A percentile compares a stretch with the other conserved stretches of the same genome.
Conservation (phyloP, 2,888 invertebrate genomes). For the Ferdinandea cuprea region DNA sequence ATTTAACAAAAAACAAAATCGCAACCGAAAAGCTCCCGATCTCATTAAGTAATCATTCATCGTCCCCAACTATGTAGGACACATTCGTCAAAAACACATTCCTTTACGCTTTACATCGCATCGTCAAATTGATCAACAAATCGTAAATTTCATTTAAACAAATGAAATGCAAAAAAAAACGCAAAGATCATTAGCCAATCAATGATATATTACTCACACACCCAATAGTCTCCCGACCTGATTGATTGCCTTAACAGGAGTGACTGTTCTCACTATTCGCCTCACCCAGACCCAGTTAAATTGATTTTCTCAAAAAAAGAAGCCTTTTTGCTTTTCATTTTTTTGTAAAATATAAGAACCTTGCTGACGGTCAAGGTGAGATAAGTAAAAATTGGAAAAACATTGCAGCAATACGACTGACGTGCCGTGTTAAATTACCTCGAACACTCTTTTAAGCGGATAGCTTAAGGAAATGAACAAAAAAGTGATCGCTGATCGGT, state of each 20-base stretch:
- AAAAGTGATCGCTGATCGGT: conserved; percentile 30
- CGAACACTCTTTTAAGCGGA: background rate
- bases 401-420: conserved; percentile 35
- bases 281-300: background rate
- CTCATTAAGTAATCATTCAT: conserved; percentile 32
- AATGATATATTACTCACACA: conserved; percentile 37
- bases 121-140: conserved; percentile 14
- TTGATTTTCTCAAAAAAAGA: conserved; percentile 18
- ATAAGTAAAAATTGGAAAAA: conserved; percentile 64
- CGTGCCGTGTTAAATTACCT: background rate
- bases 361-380: conserved; percentile 72
- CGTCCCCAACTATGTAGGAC: conserved; percentile 24
- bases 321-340: too few species aligned
- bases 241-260: conserved; percentile 26
- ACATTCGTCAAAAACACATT: conserved; percentile 41
- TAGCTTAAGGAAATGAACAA: conserved; percentile 21
- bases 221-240: conserved; percentile 1
- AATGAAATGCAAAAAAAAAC: too few species aligned
- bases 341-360: conserved; percentile 74
- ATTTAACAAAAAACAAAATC: background rate
- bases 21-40: background rate
- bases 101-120: background rate
- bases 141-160: background rate
- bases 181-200: background rate
- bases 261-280: conserved; percentile 13